Evolutionary conservation across 1,140 invertebrate species (phyloP).

Genomic region (Probaryconus sp.): DNA sequence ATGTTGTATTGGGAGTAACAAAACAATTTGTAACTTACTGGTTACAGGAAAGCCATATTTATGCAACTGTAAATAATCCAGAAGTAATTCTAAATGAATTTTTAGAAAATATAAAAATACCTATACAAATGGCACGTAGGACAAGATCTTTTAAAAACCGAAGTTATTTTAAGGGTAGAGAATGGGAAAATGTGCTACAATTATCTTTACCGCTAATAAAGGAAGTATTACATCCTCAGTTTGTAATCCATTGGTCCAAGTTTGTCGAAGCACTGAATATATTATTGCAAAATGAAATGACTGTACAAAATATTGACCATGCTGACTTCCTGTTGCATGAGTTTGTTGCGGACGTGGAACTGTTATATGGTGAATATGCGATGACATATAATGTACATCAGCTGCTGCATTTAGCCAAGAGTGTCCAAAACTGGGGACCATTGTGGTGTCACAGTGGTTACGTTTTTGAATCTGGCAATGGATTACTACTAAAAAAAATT

Average conservation of each 20-base stretch:
- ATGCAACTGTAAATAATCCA: no score
- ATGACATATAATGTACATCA: no score
- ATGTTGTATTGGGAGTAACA: not conserved
- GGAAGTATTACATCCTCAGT: not conserved
- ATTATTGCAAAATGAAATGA: conserved; percentile 10
- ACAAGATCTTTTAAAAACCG: not conserved
- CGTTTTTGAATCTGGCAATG: conserved; percentile 9
- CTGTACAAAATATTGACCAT: not conserved
- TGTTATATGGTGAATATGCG: not conserved
- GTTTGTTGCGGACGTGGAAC: conserved; percentile 7
- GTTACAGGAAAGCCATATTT: not conserved
- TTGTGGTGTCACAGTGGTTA: no score
- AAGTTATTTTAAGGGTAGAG: not conserved
- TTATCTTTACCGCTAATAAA: not conserved
- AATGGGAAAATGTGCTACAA: conserved; percentile 8
- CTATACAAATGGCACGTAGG: not conserved
- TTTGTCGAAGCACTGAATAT: conserved; percentile 26
- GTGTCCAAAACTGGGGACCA: no score
- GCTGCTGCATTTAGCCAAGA: conserved; percentile 1
- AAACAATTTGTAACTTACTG: not conserved
- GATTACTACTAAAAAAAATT: no score
- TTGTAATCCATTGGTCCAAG: conserved; percentile 7
- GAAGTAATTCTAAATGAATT: not conserved
- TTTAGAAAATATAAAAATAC: conserved; percentile 2
- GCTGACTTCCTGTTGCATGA: conserved; percentile 5